phyloP scores from a whole-genome alignment of 2,797 vertebrate genomes.

The Sylvia borin region DNA sequence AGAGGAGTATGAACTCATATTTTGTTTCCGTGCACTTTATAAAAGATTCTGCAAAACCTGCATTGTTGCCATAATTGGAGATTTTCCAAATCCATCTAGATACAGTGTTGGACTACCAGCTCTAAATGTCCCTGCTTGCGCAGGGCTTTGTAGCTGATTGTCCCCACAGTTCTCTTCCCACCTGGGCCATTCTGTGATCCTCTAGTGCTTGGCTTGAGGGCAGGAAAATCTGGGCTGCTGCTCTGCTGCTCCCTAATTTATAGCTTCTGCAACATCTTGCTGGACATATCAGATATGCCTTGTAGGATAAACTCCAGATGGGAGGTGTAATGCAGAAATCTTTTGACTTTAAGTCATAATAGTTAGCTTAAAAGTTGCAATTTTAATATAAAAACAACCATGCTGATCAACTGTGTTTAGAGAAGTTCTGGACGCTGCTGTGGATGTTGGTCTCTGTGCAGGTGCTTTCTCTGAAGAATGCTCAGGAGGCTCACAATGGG shows the following conservation, averaged over 20 bases:
- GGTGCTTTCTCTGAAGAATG: constrained; percentile 60
- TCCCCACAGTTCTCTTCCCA: not conserved
- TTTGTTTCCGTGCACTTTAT: no score
- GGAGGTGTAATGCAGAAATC: not conserved
- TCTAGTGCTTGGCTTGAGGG: not conserved
- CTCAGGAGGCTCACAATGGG: constrained; percentile 44
- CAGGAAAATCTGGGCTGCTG: not conserved
- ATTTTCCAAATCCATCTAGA: accelerated
- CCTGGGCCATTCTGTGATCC: not conserved
- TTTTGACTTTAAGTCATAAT: not conserved
- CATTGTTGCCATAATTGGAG: not conserved
- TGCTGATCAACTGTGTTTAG: not conserved
- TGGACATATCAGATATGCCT: not conserved
- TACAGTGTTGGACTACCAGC: accelerated
- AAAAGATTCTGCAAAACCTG: no score
- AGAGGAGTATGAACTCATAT: no score
- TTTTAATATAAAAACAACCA: not conserved
- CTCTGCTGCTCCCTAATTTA: not conserved
- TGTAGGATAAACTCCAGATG: not conserved
- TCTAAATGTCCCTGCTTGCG: not conserved
- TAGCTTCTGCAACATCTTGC: not conserved
- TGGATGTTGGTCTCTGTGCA: constrained; percentile 6
- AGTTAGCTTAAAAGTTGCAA: no score
- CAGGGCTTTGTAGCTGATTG: no score
- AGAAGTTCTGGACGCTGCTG: not conserved